Percentiles rank a stretch among this genome's conserved stretches.
Evolutionary conservation across 2,113 vertebrate species (phyloP).

Genomic region (Microtus oregoni): DNA sequence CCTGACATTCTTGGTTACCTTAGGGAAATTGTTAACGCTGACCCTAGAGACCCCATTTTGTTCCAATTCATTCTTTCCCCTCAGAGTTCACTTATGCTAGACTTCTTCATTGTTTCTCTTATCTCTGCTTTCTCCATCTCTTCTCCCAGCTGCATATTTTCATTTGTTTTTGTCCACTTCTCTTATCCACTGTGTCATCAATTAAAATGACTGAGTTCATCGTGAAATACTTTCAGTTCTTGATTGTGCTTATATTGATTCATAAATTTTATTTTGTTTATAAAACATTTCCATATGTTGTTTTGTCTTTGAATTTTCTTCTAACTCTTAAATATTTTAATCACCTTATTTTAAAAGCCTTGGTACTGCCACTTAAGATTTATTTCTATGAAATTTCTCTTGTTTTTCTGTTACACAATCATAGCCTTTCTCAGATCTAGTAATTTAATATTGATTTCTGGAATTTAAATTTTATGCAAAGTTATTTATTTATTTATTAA

Average conservation of each 20-base stretch:
- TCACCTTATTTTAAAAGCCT: not conserved
- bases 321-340: not conserved
- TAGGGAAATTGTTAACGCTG: not conserved
- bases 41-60: not conserved
- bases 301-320: not conserved
- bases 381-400: not conserved
- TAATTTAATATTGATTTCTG: not conserved
- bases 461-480: no score
- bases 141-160: not conserved
- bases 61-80: not conserved
- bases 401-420: not conserved
- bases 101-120: not conserved
- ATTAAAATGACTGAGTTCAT: not conserved
- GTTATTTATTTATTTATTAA: no score
- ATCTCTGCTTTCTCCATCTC: not conserved
- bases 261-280: not conserved
- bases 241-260: not conserved
- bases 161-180: not conserved
- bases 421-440: not conserved
- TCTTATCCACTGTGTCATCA: not conserved
- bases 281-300: not conserved
- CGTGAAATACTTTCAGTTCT: not conserved
- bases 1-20: not conserved
- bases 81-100: not conserved
- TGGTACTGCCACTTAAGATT: not conserved